phyloP scores from a whole-genome alignment of 1,140 invertebrate genomes.

The Luehdorfia chinensis region DNA sequence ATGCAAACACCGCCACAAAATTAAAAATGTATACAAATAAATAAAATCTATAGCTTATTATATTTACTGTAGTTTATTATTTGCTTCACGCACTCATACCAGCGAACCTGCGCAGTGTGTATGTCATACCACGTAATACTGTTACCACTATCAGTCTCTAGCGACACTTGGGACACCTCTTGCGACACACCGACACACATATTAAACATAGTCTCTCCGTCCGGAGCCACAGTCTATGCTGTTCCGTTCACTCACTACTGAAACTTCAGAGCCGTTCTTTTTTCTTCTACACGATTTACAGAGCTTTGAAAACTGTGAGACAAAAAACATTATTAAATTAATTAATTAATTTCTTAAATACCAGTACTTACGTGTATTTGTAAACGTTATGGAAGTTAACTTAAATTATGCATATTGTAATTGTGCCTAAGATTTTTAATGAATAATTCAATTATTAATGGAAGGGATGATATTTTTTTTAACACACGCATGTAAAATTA shows the following conservation, averaged over 20 bases:
- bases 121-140: slow-evolving; percentile 48
- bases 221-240: slow-evolving; percentile 49
- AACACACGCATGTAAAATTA: no score
- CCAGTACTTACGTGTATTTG: no score
- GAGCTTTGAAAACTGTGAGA: slow-evolving; percentile 49
- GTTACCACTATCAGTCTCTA: slow-evolving; percentile 48
- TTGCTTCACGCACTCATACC: neutral
- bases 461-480: no score
- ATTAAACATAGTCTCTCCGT: slow-evolving; percentile 61
- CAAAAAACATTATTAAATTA: slow-evolving; percentile 19
- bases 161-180: slow-evolving; percentile 13
- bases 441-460: no score
- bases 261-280: slow-evolving; percentile 59
- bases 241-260: slow-evolving; percentile 64
- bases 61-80: neutral
- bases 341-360: no score
- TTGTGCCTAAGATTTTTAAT: no score
- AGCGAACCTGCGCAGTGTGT: slow-evolving; percentile 8
- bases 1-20: no score
- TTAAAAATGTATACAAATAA: slow-evolving; percentile 16
- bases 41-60: slow-evolving; percentile 4
- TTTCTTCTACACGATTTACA: slow-evolving; percentile 53
- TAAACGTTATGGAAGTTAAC: no score
- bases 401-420: no score
- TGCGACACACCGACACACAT: slow-evolving; percentile 16